phyloP scores from a whole-genome alignment of 2,888 invertebrate genomes.

The Diarsia mendica region DNA sequence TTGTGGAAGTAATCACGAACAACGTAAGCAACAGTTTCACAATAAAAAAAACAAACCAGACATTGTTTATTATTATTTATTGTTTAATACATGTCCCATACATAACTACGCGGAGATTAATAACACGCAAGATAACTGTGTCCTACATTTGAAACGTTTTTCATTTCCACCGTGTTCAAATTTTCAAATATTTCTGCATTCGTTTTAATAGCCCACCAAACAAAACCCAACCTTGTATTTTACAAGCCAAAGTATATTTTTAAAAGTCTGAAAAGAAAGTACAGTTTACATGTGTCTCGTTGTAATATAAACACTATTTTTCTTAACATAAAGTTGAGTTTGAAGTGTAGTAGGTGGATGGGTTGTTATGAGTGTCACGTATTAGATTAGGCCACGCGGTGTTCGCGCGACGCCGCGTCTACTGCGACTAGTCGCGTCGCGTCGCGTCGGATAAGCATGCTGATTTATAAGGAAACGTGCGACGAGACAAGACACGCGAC shows the following conservation, averaged over 20 bases:
- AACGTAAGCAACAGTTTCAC: background rate
- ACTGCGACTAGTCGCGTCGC: slow-evolving; percentile 52
- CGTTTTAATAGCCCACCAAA: slow-evolving; percentile 27
- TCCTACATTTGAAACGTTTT: slow-evolving; percentile 60
- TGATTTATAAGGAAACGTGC: slow-evolving; percentile 65
- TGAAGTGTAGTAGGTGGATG: slow-evolving; percentile 28
- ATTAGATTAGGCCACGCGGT: slow-evolving; percentile 69
- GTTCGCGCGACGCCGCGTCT: slow-evolving; percentile 55
- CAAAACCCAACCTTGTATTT: slow-evolving; percentile 27
- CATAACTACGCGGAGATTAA: slow-evolving; percentile 62
- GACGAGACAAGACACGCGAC: slow-evolving; percentile 35
- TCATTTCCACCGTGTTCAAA: slow-evolving; percentile 65
- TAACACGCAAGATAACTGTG: slow-evolving; percentile 53
- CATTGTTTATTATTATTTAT: slow-evolving; percentile 34
- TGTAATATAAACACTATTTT: slow-evolving; percentile 40
- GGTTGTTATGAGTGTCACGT: slow-evolving; percentile 65
- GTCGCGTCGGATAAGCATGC: slow-evolving; percentile 62
- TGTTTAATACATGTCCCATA: slow-evolving; percentile 57
- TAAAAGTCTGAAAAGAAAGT: slow-evolving; percentile 4
- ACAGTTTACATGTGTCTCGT: slow-evolving; percentile 10
- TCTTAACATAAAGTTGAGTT: slow-evolving; percentile 42
- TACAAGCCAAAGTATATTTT: slow-evolving; percentile 30
- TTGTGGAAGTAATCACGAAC: background rate
- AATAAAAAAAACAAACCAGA: slow-evolving; percentile 10
- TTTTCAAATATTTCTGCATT: slow-evolving; percentile 64